Base-by-base conservation (phyloP, 2,888 invertebrate species). In the Ichneumon xanthorius region DNA sequence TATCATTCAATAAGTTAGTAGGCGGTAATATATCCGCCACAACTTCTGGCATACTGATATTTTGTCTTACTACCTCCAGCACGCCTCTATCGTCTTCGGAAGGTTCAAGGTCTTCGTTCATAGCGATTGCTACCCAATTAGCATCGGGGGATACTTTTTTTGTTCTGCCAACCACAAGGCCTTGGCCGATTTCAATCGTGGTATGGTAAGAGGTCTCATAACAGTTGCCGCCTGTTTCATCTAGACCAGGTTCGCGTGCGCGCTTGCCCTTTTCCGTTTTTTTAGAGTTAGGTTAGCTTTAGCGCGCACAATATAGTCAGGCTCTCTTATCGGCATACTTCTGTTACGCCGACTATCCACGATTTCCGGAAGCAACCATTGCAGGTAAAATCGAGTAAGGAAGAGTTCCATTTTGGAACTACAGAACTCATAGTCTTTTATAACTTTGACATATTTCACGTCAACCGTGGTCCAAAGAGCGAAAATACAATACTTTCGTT, bases 341-440 rank as follows among this genome's bases (percentile, higher is more conserved):
- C 85, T 58, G 16, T 53, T 50, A n/a, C 37, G 65, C 26, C 85
- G 65, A 30, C 83, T 84, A 55, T 89, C 87, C 7, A 89, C 53
- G 16, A 88, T 87, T 83, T 89, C 88, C 14, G 87, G 87, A 2
- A 87, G 50, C 45, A 87, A 16, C 37, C 84, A 88, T 6, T 85
- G 37, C 22, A 83, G 65, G 50, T 88, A 89, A 70, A 88, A 88
- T 11, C 75, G 50, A 9, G 9, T 33, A 4, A 88, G 72, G 7
- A 48, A 50, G 2, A 76, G 84, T 71, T 86, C 65, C 87, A 88
- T 89, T 19, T 84, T 85, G 4, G 30, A 7, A 14, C 78, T 30
- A 84, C 84, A 88, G 63, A 89, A 88, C 19, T 70, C 86, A 86
- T 87, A 0, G 33, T 33, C 33, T 33, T 33, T 33, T 33, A 33